Evolutionary conservation across 2,797 vertebrate genomes (phyloP), one percentile per base, ranked within the genome.

Genomic region (Valencia hispanica): DNA sequence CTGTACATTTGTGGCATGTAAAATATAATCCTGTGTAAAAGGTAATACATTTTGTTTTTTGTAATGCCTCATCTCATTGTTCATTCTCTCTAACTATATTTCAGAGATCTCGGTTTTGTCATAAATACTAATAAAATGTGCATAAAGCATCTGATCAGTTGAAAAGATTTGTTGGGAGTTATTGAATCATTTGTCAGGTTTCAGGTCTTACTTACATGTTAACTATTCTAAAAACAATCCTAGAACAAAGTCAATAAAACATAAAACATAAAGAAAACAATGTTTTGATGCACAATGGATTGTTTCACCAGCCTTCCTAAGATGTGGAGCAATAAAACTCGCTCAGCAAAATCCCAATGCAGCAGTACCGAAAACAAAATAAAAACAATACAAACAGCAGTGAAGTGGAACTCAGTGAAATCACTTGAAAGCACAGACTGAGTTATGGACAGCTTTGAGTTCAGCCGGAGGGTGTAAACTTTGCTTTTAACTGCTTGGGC

Each of bases 391-490:
- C 36, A 39, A 41, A 36, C 47, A 88, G 84, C 78, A 80, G 79
- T 78, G 65, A 87, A 85, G 79, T 86, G 81, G 83, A 89, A 84
- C 91, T 90, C 87, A 89, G 91, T 92, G 89, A 89, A 90, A 86
- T 71, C 81, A 92, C 85, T 88, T 88, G 83, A 87, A 92, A 89
- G 83, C n/a, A 8, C 84, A 87, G 80, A 84, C 79, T 88, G 74
- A 84, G 82, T 92, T 92, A 91, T 83, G 85, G 84, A 86, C 51
- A 77, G 78, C 81, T 70, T 81, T 77, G 80, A 84, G 79, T 90
- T 90, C 86, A 84, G 86, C 87, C 84, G 71, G 61, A 89, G 86
- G 89, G 63, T 81, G 39, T 68, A 86, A 88, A 86, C 83, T 85
- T 90, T 84, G 79, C 84, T 89, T 90, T 91, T 88, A 89, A 92